Evolutionary conservation across 1,140 invertebrate species (phyloP).

Genomic region (Nixonia krombeini): DNA sequence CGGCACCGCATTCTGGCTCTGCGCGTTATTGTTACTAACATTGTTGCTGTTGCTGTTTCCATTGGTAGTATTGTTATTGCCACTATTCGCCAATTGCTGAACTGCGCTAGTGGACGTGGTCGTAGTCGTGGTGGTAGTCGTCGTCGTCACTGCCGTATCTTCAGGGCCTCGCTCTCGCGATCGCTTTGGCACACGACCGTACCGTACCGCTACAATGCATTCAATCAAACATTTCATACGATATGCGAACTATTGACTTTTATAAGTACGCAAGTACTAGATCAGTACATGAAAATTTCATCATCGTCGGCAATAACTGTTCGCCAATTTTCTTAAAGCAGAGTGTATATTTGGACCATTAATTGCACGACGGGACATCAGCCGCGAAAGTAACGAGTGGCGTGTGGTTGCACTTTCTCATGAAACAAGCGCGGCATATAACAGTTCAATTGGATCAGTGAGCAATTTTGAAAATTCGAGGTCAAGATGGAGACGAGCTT

Average conservation of each 20-base stretch:
- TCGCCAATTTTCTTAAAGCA: too few relatives aligned
- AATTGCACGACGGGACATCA: too few relatives aligned
- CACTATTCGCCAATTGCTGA: conserved; percentile 55
- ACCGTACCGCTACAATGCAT: conserved; percentile 86
- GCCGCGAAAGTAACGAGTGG: too few relatives aligned
- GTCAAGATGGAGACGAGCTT: conserved; percentile 32
- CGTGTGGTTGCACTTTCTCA: background rate
- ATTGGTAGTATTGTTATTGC: conserved; percentile 38
- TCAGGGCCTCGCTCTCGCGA: conserved; percentile 84
- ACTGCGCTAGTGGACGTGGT: conserved; percentile 59
- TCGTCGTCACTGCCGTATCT: conserved; percentile 62
- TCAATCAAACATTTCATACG: background rate
- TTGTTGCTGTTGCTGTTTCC: conserved; percentile 50
- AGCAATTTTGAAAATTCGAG: background rate
- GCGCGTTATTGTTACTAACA: conserved; percentile 44
- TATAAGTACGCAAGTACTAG: too few relatives aligned
- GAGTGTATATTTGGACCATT: too few relatives aligned
- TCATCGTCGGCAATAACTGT: too few relatives aligned
- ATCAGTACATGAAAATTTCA: too few relatives aligned
- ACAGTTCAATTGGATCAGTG: conserved; percentile 16
- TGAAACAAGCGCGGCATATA: background rate
- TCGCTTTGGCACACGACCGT: conserved; percentile 95
- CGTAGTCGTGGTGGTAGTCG: conserved; percentile 48
- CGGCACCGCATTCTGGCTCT: conserved; percentile 46
- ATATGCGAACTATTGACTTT: too few relatives aligned